Conservation (phyloP, 1,140 invertebrate genomes). For the Neelides sp. region DNA sequence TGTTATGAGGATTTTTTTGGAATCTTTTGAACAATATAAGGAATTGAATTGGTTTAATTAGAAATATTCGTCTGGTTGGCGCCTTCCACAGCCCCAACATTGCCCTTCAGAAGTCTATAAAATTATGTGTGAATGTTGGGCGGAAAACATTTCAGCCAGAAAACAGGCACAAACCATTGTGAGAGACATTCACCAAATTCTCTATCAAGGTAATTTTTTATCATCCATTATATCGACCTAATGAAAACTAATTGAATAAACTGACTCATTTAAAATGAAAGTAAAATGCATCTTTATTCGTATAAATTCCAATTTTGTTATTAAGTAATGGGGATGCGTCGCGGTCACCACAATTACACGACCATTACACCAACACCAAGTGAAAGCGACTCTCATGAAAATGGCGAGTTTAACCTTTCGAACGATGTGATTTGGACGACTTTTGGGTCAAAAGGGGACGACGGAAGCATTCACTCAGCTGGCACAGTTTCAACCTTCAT, state of each 20-base stretch:
- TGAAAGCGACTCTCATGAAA: constrained; percentile 15
- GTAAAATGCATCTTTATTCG: constrained; percentile 10
- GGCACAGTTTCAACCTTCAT: constrained; percentile 29
- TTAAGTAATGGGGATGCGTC: constrained; percentile 46
- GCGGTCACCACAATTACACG: constrained; percentile 46
- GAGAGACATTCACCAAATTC: constrained; percentile 66
- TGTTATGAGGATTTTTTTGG: not conserved
- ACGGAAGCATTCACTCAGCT: constrained; percentile 12
- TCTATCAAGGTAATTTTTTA: constrained; percentile 48
- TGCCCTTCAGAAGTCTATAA: constrained; percentile 71
- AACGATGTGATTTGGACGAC: constrained; percentile 28
- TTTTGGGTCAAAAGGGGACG: constrained; percentile 21
- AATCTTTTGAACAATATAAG: not conserved
- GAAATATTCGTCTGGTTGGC: constrained; percentile 55
- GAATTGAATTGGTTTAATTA: constrained; percentile 31
- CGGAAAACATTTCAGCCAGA: constrained; percentile 49
- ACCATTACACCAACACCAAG: constrained; percentile 39
- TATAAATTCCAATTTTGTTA: constrained; percentile 2
- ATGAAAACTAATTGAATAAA: not conserved
- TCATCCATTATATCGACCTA: not conserved
- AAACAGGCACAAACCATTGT: constrained; percentile 67
- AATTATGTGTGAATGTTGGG: constrained; percentile 81
- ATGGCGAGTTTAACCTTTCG: constrained; percentile 23
- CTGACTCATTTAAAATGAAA: not conserved
- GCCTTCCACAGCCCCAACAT: constrained; percentile 54